These are phyloP conservation scores for Australoheros scitulus DNA, from an alignment of 2,113 vertebrate species.

Conservation along the genomic window DNA sequence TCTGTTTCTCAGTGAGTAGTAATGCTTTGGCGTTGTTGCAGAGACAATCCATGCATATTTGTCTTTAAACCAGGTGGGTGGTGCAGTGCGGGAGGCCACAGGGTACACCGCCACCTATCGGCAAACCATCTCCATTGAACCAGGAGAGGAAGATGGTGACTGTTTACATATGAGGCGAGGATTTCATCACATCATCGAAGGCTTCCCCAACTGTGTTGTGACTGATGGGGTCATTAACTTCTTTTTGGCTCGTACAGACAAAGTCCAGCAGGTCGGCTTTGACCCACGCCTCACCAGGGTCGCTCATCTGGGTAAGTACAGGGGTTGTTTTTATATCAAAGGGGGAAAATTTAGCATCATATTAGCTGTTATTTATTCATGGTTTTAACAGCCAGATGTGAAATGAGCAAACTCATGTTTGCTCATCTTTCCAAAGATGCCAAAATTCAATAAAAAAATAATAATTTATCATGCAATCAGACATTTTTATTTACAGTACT, in stretches of 20 bases:
- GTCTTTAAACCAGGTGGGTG: constrained; percentile 83
- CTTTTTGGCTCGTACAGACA: constrained; percentile 89
- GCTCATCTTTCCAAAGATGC: background rate
- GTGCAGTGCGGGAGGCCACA: constrained; percentile 88
- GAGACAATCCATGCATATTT: constrained; percentile 22
- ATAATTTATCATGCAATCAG: background rate
- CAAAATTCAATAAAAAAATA: background rate
- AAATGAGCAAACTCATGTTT: background rate
- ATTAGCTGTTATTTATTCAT: background rate
- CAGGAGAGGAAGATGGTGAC: constrained; percentile 85
- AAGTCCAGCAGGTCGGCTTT: constrained; percentile 89
- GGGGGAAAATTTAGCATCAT: background rate
- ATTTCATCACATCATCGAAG: constrained; percentile 86
- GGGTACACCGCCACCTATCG: constrained; percentile 88
- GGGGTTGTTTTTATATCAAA: background rate
- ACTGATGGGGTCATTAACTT: constrained; percentile 93
- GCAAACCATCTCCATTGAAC: constrained; percentile 85
- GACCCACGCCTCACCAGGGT: constrained; percentile 87
- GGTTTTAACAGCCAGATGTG: background rate
- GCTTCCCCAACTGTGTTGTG: constrained; percentile 90
- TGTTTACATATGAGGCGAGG: constrained; percentile 85
- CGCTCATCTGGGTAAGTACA: constrained; percentile 86
- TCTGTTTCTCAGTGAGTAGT: background rate
- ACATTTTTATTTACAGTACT: background rate
- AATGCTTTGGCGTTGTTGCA: background rate